A percentile compares a stretch with the other conserved stretches of the same genome.
These are phyloP conservation scores for Luperina nickerlii DNA, from an alignment of 2,888 invertebrate genomes.

Conservation along the genomic window DNA sequence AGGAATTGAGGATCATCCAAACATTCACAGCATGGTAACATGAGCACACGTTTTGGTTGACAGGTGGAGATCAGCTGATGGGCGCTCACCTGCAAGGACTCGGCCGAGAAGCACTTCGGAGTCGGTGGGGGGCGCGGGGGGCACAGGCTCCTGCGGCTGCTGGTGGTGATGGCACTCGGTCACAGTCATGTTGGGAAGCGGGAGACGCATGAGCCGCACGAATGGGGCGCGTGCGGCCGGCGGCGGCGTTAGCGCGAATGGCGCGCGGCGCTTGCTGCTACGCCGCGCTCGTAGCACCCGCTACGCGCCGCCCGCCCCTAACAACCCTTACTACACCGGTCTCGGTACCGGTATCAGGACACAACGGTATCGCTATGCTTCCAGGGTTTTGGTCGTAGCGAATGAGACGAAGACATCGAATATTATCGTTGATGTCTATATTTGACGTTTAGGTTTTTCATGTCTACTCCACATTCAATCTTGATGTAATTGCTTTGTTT, in stretches of 20 bases:
- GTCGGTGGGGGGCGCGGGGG: conserved; percentile 76
- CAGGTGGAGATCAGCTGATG: conserved; percentile 78
- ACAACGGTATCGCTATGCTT: background rate
- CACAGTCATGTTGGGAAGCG: conserved; percentile 84
- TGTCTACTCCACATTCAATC: conserved; percentile 2
- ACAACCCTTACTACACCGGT: conserved; percentile 69
- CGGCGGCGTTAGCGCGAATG: conserved; percentile 89
- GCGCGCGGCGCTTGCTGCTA: conserved; percentile 81
- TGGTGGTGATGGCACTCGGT: conserved; percentile 83
- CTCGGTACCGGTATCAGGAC: background rate
- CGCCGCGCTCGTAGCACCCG: conserved; percentile 71
- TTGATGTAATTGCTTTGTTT: conserved; percentile 1
- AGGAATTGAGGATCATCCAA: conserved; percentile 55
- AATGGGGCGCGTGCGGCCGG: conserved; percentile 86
- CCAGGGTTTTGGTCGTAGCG: background rate
- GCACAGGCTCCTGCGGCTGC: conserved; percentile 66
- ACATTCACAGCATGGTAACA: conserved; percentile 66
- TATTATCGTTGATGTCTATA: conserved; percentile 2
- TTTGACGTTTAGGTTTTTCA: conserved; percentile 7
- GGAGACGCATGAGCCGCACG: conserved; percentile 86
- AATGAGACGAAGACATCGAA: background rate
- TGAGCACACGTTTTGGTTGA: conserved; percentile 60
- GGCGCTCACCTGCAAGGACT: conserved; percentile 86
- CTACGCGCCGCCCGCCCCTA: conserved; percentile 75
- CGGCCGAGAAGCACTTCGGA: conserved; percentile 86